Evolutionary conservation across 2,888 invertebrate genomes (phyloP).

Genomic region (Ophioninae sp.): DNA sequence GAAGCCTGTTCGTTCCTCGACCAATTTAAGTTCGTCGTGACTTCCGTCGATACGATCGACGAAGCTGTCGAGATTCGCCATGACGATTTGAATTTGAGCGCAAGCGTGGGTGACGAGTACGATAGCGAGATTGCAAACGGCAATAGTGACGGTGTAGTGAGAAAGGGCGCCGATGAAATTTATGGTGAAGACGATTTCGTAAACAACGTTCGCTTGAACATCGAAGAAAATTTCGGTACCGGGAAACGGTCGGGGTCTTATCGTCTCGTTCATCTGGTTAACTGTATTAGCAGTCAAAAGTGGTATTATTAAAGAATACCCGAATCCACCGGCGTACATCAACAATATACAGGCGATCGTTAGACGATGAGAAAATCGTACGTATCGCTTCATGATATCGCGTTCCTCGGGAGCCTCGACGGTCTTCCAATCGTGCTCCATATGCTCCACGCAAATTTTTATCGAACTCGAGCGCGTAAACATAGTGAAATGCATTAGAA

Average conservation of each 20-base stretch:
- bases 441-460: too few species aligned
- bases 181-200: slow-evolving; percentile 64
- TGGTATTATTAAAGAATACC: slow-evolving; percentile 58
- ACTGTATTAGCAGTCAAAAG: slow-evolving; percentile 29
- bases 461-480: too few species aligned
- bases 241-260: too few species aligned
- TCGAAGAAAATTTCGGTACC: slow-evolving; percentile 65
- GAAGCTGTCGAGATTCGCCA: not conserved
- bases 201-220: slow-evolving; percentile 58
- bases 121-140: slow-evolving; percentile 58
- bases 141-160: slow-evolving; percentile 57
- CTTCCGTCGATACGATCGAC: slow-evolving; percentile 21
- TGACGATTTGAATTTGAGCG: slow-evolving; percentile 57
- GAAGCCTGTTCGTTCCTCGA: slow-evolving; percentile 46
- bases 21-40: not conserved
- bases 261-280: too few species aligned
- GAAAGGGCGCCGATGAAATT: slow-evolving; percentile 59
- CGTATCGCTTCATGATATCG: too few species aligned
- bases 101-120: slow-evolving; percentile 68
- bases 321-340: slow-evolving; percentile 68
- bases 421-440: slow-evolving; percentile 58
- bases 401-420: slow-evolving; percentile 56
- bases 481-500: too few species aligned
- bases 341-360: slow-evolving; percentile 65
- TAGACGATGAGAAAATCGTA: too few species aligned